Evolutionary conservation across 2,797 vertebrate species (phyloP), one percentile per base, ranked within the genome.

Genomic region (Myoxocephalus aenaeus): DNA sequence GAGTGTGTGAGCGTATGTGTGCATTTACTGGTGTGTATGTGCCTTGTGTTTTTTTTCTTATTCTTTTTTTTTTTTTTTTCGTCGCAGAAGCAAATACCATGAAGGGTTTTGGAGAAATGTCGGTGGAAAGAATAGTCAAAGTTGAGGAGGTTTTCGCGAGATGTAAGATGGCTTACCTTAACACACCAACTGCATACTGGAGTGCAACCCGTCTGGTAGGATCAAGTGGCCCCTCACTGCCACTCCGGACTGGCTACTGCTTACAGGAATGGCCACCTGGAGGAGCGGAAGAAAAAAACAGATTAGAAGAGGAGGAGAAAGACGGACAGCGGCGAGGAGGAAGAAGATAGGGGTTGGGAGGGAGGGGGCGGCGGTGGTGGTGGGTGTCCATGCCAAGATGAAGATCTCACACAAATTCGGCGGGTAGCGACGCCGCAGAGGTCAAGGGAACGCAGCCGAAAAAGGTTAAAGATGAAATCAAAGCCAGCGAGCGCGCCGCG

Each of bases 381-480:
- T 18, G 40, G 61, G 53, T 74, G 79, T 85, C 82, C 70, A 70
- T 80, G 87, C 86, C 79, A 78, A 89, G 65, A 90, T 89, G 84
- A 95, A 96, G 96, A 96, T 95, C 95, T 95, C 96, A 97, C 96
- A 96, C 96, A 96, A 96, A 97, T 97, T 96, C 95, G 91, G 95
- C 93, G 92, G 8, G 84, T 92, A 83, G 83, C 79, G 70, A 69
- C 65, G 92, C 95, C 81, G 91, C 95, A 95, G 97, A 97, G 98
- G 98, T 98, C 97, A 98, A 97, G 96, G 97, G 96, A 98, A 97
- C 94, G 95, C 95, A 95, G 94, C 94, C 79, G 88, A 94, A 98
- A 98, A 97, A 99, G 98, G 97, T 99, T 96, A 98, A 97, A 98
- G 97, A 98, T 97, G 97, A 98, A 98, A 98, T 98, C 96, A 97